Evolutionary conservation across 1,140 invertebrate genomes (phyloP).

Genomic region (Procambarus virginalis): DNA sequence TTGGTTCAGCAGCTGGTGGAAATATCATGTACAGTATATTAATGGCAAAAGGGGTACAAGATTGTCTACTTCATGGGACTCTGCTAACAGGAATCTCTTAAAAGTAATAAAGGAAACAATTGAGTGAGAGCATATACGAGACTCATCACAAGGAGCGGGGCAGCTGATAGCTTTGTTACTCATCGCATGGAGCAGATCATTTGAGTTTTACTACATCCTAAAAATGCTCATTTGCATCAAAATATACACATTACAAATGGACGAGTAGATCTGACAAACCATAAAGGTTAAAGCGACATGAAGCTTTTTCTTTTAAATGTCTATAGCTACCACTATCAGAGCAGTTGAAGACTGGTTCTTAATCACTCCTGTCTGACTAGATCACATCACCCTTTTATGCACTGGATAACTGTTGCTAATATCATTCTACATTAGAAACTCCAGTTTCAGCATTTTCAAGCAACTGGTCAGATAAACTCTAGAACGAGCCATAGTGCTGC

Average conservation of each 20-base stretch:
- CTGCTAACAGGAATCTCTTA: background rate
- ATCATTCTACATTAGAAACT: constrained; percentile 16
- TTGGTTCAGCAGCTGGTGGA: background rate
- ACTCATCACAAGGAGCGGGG: constrained; percentile 6
- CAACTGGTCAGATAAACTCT: constrained; percentile 1
- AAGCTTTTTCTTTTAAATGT: background rate
- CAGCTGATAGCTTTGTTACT: background rate
- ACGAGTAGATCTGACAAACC: background rate
- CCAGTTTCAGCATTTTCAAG: background rate
- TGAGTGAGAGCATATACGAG: background rate
- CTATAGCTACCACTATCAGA: background rate
- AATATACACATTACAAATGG: background rate
- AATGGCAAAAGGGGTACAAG: background rate
- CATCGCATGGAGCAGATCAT: background rate
- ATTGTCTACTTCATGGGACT: constrained; percentile 8
- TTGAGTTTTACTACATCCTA: background rate
- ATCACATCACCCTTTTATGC: constrained; percentile 9
- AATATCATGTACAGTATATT: background rate
- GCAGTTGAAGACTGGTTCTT: background rate
- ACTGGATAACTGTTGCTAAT: constrained; percentile 26
- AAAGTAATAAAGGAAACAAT: background rate
- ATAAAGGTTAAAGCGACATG: background rate
- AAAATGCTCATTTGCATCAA: background rate
- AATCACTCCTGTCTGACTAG: constrained; percentile 45
- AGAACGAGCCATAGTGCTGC: background rate